phyloP scores from a whole-genome alignment of 2,888 invertebrate genomes.

The Limnephilus lunatus region DNA sequence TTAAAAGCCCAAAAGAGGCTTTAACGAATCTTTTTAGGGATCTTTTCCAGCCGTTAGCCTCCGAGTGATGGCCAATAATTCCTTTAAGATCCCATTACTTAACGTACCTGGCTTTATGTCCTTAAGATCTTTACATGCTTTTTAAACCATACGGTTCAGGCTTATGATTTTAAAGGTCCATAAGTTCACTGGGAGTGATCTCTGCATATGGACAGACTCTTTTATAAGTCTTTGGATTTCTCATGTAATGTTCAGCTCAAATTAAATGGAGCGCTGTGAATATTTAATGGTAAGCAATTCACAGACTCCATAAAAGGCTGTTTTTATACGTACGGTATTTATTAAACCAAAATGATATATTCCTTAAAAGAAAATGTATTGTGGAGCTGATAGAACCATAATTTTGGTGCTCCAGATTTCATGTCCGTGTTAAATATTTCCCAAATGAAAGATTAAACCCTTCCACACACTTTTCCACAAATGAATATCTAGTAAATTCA shows the following conservation, averaged over 20 bases:
- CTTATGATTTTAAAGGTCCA: neutral
- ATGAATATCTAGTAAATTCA: too few species aligned
- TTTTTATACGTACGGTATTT: neutral
- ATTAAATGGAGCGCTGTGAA: neutral
- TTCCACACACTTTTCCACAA: too few species aligned
- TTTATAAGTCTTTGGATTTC: neutral
- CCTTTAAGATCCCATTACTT: conserved; percentile 19
- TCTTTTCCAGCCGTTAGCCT: conserved; percentile 44
- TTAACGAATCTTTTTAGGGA: conserved; percentile 14
- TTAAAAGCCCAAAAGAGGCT: conserved; percentile 25
- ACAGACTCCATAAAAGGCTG: neutral
- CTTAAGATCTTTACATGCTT: neutral
- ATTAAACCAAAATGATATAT: neutral
- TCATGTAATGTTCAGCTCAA: neutral
- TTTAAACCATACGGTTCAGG: neutral
- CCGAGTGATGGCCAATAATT: conserved; percentile 45
- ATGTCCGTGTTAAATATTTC: too few species aligned
- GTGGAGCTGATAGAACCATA: too few species aligned
- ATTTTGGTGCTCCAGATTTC: too few species aligned
- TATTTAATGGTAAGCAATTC: neutral
- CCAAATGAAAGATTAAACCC: too few species aligned
- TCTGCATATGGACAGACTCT: neutral
- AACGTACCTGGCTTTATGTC: conserved; percentile 16
- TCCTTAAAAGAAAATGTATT: neutral
- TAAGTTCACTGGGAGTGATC: neutral